phyloP scores from a whole-genome alignment of 1,140 invertebrate species.

The Cydia splendana region DNA sequence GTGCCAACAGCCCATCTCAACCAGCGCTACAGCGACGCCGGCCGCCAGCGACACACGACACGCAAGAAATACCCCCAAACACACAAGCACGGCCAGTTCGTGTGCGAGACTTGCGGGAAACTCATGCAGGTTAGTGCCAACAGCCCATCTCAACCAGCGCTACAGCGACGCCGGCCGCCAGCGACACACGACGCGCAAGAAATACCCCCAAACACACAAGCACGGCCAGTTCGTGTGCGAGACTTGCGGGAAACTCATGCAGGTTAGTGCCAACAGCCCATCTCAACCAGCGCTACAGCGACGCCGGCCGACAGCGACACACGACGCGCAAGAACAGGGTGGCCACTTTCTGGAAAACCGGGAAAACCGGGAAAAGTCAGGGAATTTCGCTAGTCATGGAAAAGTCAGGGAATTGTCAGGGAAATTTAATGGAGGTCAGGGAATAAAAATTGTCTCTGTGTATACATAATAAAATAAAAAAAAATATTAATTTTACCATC shows the following conservation, averaged over 20 bases:
- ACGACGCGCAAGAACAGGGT: not conserved
- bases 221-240: slow-evolving; percentile 9
- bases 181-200: not conserved
- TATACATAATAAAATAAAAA: too few species aligned
- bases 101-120: slow-evolving; percentile 18
- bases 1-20: too few species aligned
- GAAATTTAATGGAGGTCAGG: too few species aligned
- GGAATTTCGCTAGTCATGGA: too few species aligned
- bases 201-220: not conserved
- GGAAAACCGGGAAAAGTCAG: too few species aligned
- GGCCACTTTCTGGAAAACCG: too few species aligned
- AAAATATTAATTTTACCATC: too few species aligned
- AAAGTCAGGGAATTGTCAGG: too few species aligned
- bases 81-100: not conserved
- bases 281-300: not conserved
- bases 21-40: not conserved
- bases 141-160: too few species aligned
- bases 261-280: too few species aligned
- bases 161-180: not conserved
- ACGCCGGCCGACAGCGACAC: not conserved
- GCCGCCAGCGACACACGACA: not conserved
- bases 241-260: slow-evolving; percentile 5
- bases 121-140: not conserved
- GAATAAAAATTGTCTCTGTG: too few species aligned
- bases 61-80: not conserved